Evolutionary conservation across 1,140 invertebrate genomes (phyloP).

Genomic region (Brachionus rotundiformis): DNA sequence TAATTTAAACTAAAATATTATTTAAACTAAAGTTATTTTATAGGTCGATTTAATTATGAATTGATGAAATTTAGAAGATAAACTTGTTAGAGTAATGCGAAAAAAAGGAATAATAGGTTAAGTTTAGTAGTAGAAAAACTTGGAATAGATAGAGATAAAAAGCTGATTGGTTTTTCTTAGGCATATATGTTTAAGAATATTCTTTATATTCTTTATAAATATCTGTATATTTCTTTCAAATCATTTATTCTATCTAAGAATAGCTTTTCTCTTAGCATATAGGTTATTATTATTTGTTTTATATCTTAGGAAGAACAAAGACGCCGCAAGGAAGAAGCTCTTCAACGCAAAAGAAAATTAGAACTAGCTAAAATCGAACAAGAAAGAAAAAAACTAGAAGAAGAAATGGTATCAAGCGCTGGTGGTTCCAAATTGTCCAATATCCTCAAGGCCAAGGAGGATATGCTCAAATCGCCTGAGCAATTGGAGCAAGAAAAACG

Average conservation of each 20-base stretch:
- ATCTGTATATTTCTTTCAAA: background rate
- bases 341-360: conserved; percentile 24
- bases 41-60: conserved; percentile 13
- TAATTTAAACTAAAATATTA: background rate
- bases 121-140: conserved; percentile 13
- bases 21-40: background rate
- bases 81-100: background rate
- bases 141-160: conserved; percentile 1
- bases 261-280: background rate
- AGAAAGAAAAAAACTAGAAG: conserved; percentile 37
- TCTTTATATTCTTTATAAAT: conserved; percentile 37
- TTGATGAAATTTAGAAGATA: conserved; percentile 32
- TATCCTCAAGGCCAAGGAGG: conserved; percentile 82
- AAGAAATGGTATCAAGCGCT: conserved; percentile 37
- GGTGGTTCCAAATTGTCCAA: conserved; percentile 56
- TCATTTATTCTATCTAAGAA: conserved; percentile 8
- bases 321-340: conserved; percentile 28
- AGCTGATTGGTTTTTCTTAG: conserved; percentile 16
- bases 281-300: background rate
- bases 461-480: conserved; percentile 97
- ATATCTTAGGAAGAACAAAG: conserved; percentile 34
- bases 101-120: conserved; percentile 50
- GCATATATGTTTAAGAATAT: background rate
- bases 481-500: conserved; percentile 98
- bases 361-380: conserved; percentile 48